Evolutionary conservation across 2,113 vertebrate species (phyloP).

Genomic region (Pterophyllum scalare): DNA sequence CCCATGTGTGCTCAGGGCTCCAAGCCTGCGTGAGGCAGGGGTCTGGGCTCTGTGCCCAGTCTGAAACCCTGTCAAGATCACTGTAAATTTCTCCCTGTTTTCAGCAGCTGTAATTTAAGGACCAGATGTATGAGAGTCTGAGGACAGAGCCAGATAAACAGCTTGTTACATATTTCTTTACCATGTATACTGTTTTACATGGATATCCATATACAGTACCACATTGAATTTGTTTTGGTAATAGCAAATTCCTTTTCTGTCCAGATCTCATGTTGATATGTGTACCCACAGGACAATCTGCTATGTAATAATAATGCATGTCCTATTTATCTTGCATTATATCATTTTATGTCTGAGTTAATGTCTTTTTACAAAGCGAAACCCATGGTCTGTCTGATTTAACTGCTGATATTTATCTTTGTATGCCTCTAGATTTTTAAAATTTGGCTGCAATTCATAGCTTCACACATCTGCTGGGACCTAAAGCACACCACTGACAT

Average conservation of each 20-base stretch:
- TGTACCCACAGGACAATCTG: background rate
- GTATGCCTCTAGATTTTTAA: background rate
- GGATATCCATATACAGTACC: conserved; percentile 12
- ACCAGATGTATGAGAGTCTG: conserved; percentile 81
- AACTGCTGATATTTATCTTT: conserved; percentile 1
- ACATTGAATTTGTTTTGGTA: conserved; percentile 14
- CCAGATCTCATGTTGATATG: conserved; percentile 19
- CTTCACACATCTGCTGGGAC: background rate
- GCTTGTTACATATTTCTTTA: conserved; percentile 71
- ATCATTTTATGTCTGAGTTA: background rate
- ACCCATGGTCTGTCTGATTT: background rate
- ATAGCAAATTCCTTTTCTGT: conserved; percentile 1
- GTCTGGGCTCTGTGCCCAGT: conserved; percentile 81
- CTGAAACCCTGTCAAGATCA: conserved; percentile 79
- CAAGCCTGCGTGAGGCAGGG: conserved; percentile 74
- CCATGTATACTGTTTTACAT: conserved; percentile 47
- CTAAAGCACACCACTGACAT: background rate
- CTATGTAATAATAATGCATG: background rate
- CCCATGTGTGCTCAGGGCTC: conserved; percentile 79
- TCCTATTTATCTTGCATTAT: background rate
- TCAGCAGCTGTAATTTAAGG: conserved; percentile 79
- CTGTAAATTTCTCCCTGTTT: conserved; percentile 82
- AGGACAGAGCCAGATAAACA: conserved; percentile 75
- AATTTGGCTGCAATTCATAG: background rate
- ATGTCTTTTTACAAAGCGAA: background rate